phyloP scores from a whole-genome alignment of 2,113 vertebrate genomes.

The Thinocorus orbignyianus region DNA sequence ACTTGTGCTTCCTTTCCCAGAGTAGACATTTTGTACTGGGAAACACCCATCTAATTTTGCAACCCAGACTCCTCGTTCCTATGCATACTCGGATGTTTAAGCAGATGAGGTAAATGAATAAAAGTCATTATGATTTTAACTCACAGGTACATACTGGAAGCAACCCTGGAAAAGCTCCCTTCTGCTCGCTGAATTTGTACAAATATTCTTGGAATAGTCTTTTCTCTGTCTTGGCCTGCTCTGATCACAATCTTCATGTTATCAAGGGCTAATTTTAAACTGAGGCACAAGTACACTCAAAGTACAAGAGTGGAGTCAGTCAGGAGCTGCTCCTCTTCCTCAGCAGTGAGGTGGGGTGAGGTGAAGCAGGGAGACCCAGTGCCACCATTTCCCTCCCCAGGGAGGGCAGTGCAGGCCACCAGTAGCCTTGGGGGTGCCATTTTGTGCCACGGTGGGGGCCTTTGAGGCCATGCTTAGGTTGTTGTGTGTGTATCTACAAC shows the following conservation, averaged over 20 bases:
- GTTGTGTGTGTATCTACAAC: background rate
- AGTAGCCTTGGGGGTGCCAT: background rate
- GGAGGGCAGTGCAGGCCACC: background rate
- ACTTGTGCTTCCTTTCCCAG: background rate
- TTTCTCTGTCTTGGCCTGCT: conserved; percentile 9
- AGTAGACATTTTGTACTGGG: background rate
- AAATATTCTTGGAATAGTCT: background rate
- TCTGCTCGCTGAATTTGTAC: background rate
- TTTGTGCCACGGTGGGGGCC: background rate
- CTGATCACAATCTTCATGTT: conserved; percentile 22
- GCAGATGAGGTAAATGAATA: background rate
- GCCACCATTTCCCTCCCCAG: background rate
- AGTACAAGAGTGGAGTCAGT: background rate
- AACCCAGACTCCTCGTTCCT: background rate
- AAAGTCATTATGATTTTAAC: background rate
- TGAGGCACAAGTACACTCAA: conserved; percentile 30
- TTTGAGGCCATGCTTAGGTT: background rate
- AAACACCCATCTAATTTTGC: background rate
- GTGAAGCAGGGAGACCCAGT: background rate
- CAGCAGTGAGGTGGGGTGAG: background rate
- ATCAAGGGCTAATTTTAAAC: conserved; percentile 41
- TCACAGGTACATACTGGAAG: background rate
- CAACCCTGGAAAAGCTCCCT: background rate
- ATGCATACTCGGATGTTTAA: background rate
- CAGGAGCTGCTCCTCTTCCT: background rate